A percentile compares a stretch with the other conserved stretches of the same genome.
Evolutionary conservation across 2,797 vertebrate genomes (phyloP).

Genomic region (Sebastolobus alascanus): DNA sequence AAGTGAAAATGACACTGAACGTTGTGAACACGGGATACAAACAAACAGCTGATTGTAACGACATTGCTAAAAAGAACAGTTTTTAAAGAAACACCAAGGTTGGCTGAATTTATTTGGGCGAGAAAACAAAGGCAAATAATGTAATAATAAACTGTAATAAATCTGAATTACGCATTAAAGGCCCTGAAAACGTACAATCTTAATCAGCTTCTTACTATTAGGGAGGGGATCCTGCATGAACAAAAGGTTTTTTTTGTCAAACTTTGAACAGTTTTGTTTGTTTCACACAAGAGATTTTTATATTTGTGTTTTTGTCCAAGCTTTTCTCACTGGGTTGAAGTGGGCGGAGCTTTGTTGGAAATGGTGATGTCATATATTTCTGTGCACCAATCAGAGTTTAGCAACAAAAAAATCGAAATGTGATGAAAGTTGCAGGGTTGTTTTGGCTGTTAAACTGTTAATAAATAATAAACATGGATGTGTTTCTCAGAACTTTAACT

Average conservation of each 20-base stretch:
- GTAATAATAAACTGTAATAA: background rate
- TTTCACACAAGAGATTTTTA: background rate
- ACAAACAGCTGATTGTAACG: background rate
- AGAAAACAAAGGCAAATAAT: background rate
- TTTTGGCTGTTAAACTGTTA: background rate
- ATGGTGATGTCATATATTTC: background rate
- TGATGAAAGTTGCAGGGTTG: background rate
- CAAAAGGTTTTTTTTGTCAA: rapidly evolving
- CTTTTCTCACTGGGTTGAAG: background rate
- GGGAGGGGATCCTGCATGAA: background rate
- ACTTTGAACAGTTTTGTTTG: background rate
- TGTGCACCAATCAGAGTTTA: background rate
- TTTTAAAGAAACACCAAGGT: background rate
- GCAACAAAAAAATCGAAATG: background rate
- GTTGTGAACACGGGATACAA: too few relatives aligned
- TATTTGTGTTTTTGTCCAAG: background rate
- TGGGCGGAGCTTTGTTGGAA: background rate
- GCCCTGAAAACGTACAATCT: rapidly evolving
- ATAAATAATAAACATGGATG: background rate
- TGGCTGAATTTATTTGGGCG: background rate
- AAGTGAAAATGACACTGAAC: too few relatives aligned
- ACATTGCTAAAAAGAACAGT: background rate
- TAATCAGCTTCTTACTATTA: background rate
- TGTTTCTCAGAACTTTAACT: background rate
- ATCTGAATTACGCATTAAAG: background rate